phyloP scores from a whole-genome alignment of 2,888 invertebrate species.

The Leucoma salicis region DNA sequence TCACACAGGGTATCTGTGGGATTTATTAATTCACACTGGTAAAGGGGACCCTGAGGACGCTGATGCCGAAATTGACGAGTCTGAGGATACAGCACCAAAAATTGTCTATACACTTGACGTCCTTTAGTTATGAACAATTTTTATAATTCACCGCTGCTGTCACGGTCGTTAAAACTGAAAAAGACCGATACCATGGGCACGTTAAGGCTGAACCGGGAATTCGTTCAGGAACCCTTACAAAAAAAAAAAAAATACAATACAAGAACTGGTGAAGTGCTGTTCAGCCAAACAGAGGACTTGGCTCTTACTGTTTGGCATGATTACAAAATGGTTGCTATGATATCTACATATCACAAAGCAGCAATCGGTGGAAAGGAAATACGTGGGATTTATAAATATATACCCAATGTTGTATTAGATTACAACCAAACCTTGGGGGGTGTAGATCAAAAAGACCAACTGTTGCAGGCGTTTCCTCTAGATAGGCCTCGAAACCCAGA shows the following conservation, averaged over 20 bases:
- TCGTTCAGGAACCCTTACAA: constrained; percentile 13
- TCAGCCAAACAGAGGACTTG: background rate
- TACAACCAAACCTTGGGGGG: constrained; percentile 23
- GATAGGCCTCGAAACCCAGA: constrained; percentile 23
- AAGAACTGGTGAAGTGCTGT: background rate
- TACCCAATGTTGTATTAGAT: constrained; percentile 19
- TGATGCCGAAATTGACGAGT: background rate
- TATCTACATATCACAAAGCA: constrained; percentile 19
- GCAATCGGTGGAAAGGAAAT: background rate
- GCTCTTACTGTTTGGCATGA: background rate
- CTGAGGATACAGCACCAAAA: background rate
- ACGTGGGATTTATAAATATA: constrained; percentile 2
- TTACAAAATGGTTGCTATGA: background rate
- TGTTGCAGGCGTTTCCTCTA: constrained; percentile 7
- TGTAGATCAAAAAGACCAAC: constrained; percentile 7
- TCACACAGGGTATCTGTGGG: constrained; percentile 31
- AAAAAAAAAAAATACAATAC: background rate
- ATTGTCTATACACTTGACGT: background rate
- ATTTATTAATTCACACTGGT: constrained; percentile 26
- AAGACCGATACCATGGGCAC: constrained; percentile 22
- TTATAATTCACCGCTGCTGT: constrained; percentile 36
- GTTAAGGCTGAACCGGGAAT: constrained; percentile 19
- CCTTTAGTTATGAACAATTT: constrained; percentile 35
- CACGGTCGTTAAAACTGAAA: constrained; percentile 19
- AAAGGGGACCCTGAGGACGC: constrained; percentile 8